Conservation (phyloP, 2,797 vertebrate species). For the Acipenser transmontanus region DNA sequence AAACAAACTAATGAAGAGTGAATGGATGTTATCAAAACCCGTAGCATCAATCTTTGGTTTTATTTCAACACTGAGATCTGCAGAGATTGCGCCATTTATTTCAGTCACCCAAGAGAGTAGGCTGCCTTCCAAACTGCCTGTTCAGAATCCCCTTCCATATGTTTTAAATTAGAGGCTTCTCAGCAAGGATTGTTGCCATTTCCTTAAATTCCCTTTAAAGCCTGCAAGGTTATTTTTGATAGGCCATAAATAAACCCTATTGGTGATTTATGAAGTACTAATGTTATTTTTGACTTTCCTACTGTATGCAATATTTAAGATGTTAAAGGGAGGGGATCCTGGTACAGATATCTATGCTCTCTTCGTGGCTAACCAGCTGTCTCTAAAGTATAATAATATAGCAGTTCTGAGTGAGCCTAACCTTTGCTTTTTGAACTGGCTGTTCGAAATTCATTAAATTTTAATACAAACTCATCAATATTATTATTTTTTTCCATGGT, state of each 20-base stretch:
- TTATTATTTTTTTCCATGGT: slow-evolving; percentile 35
- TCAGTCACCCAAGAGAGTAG: no score
- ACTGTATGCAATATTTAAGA: background rate
- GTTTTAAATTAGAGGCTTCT: slow-evolving; percentile 3
- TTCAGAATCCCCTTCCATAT: no score
- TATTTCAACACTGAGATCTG: no score
- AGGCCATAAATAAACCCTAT: background rate
- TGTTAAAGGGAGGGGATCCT: no score
- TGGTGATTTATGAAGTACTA: background rate
- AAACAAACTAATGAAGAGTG: no score
- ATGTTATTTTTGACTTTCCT: background rate
- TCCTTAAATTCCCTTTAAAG: slow-evolving; percentile 3
- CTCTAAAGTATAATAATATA: no score
- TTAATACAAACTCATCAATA: slow-evolving; percentile 19
- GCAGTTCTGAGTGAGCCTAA: no score
- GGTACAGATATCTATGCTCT: background rate
- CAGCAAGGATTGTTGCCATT: slow-evolving; percentile 3
- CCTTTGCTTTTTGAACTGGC: no score
- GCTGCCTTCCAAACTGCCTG: no score
- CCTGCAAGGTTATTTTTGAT: slow-evolving; percentile 6
- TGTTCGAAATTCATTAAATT: background rate
- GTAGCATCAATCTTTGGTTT: no score
- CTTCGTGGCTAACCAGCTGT: background rate
- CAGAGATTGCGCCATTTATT: no score
- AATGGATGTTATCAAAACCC: no score